Percentiles rank a stretch among this genome's conserved stretches.
These are phyloP conservation scores for Peromyscus eremicus DNA, from an alignment of 2,797 vertebrate species.

Conservation along the genomic window DNA sequence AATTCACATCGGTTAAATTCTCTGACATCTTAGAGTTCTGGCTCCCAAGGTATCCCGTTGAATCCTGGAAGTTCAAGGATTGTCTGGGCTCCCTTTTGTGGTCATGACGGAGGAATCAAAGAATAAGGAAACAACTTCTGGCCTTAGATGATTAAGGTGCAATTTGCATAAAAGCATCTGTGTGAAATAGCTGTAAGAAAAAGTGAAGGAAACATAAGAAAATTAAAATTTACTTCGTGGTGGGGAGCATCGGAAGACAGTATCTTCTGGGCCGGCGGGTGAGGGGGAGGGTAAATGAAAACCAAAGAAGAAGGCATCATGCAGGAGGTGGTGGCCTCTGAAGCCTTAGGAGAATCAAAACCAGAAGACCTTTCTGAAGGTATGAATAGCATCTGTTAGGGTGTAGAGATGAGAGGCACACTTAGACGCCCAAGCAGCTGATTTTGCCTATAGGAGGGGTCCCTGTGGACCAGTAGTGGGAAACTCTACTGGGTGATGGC, in stretches of 20 bases:
- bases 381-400: background rate
- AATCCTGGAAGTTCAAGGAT: background rate
- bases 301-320: background rate
- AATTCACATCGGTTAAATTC: background rate
- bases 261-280: background rate
- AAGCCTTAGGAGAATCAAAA: background rate
- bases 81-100: background rate
- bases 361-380: background rate
- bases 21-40: background rate
- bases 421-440: background rate
- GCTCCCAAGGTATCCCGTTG: background rate
- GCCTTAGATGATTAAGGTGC: background rate
- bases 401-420: background rate
- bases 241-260: background rate
- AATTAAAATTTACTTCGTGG: background rate
- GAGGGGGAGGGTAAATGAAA: background rate
- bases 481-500: background rate
- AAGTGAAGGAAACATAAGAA: background rate
- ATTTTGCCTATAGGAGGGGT: too few relatives aligned
- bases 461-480: rapidly evolving
- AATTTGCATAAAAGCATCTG: background rate
- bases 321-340: background rate
- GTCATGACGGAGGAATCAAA: background rate
- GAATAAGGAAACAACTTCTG: background rate
- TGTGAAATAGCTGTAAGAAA: background rate